Conservation (phyloP, 2,113 vertebrate genomes). For the Poecile atricapillus region DNA sequence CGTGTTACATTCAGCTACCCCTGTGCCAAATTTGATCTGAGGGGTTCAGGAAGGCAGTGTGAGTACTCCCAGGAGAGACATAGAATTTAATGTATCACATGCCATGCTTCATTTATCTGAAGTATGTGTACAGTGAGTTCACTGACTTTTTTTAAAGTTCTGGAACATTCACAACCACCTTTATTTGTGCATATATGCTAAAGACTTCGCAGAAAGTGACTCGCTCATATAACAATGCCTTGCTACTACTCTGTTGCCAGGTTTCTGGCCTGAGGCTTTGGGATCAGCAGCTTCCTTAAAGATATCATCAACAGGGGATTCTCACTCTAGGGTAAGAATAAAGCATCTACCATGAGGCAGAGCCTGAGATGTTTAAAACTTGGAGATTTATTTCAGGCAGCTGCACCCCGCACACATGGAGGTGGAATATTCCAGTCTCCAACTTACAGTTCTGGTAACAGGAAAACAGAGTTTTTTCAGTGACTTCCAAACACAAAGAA, state of each 20-base stretch:
- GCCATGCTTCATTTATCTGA: neutral
- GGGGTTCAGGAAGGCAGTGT: neutral
- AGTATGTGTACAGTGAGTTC: neutral
- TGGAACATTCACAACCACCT: neutral
- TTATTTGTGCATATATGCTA: neutral
- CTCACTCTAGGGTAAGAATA: slow-evolving; percentile 1
- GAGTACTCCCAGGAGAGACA: neutral
- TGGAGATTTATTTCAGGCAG: slow-evolving; percentile 18
- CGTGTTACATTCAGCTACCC: neutral
- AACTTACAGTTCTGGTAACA: neutral
- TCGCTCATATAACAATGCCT: neutral
- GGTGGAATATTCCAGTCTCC: slow-evolving; percentile 26
- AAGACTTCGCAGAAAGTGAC: neutral
- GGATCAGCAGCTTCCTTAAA: slow-evolving; percentile 6
- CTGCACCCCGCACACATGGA: neutral
- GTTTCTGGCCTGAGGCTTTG: neutral
- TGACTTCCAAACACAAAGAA: neutral
- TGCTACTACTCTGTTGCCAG: neutral
- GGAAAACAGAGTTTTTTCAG: neutral
- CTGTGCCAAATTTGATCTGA: neutral
- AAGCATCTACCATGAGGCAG: neutral
- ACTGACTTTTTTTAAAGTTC: neutral
- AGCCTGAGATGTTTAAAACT: neutral
- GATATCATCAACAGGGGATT: neutral
- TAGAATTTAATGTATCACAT: neutral